Percentiles rank a stretch among this genome's conserved stretches.
phyloP scores from a whole-genome alignment of 1,140 invertebrate genomes.

The Megathymus violae region DNA sequence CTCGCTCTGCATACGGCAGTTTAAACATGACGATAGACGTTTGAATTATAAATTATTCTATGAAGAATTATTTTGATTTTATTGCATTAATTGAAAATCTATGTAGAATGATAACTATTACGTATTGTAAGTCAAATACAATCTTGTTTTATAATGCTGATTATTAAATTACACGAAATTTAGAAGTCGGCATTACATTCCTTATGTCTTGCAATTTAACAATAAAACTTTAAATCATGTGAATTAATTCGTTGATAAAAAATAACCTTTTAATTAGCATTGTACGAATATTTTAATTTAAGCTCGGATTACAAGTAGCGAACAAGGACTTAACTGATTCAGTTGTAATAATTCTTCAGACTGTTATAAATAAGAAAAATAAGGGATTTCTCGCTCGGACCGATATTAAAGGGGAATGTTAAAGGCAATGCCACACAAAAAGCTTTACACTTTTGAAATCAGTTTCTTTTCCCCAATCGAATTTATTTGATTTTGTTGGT shows the following conservation, averaged over 20 bases:
- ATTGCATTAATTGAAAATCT: slow-evolving; percentile 28
- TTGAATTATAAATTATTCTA: slow-evolving; percentile 30
- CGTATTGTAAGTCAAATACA: neutral
- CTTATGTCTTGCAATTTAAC: too few relatives aligned
- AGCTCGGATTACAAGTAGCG: slow-evolving; percentile 71
- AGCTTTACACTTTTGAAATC: slow-evolving; percentile 14
- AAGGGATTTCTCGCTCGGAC: slow-evolving; percentile 52
- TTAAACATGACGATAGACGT: slow-evolving; percentile 20
- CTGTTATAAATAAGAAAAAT: slow-evolving; percentile 77
- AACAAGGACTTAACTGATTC: slow-evolving; percentile 81
- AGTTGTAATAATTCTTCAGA: slow-evolving; percentile 78
- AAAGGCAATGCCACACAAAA: slow-evolving; percentile 33
- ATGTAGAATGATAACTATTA: slow-evolving; percentile 10
- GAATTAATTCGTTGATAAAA: slow-evolving; percentile 68
- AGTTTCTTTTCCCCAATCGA: too few relatives aligned
- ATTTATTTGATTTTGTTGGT: too few relatives aligned
- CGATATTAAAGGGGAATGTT: slow-evolving; percentile 53
- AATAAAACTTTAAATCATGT: too few relatives aligned
- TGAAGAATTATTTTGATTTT: slow-evolving; percentile 18
- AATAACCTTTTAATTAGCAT: slow-evolving; percentile 79
- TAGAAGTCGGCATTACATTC: too few relatives aligned
- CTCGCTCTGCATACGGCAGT: slow-evolving; percentile 24
- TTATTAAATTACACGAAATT: too few relatives aligned
- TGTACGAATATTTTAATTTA: slow-evolving; percentile 72
- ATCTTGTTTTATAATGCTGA: too few relatives aligned